Evolutionary conservation across 2,888 invertebrate genomes (phyloP).

Genomic region (Phymatocera aterrima): DNA sequence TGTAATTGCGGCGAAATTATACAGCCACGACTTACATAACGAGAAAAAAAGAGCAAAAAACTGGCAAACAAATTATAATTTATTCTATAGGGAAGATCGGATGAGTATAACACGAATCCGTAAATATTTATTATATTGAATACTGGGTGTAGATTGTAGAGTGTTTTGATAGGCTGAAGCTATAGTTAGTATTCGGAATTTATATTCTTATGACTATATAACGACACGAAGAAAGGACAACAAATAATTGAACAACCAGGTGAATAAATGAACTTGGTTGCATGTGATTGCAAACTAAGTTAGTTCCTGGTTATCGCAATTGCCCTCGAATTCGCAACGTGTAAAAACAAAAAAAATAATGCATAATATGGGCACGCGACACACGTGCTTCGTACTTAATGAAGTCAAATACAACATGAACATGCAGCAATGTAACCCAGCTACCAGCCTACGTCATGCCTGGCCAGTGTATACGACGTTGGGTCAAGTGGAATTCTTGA

Average conservation of each 20-base stretch:
- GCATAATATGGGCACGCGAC: not conserved
- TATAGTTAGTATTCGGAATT: no score
- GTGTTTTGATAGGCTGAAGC: no score
- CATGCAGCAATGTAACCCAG: not conserved
- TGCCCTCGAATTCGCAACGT: not conserved
- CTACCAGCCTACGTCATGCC: slow-evolving; percentile 21
- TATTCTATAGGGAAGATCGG: not conserved
- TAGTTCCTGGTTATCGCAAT: not conserved
- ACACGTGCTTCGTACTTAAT: slow-evolving; percentile 31
- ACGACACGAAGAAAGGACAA: no score
- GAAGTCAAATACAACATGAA: slow-evolving; percentile 15
- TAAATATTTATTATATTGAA: no score
- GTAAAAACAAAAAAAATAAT: no score
- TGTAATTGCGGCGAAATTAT: not conserved
- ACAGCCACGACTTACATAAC: not conserved
- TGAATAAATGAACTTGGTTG: not conserved
- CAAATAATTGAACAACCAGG: not conserved
- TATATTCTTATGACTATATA: no score
- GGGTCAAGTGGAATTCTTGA: not conserved
- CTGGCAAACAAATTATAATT: not conserved
- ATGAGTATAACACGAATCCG: not conserved
- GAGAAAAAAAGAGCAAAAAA: no score
- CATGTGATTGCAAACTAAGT: not conserved
- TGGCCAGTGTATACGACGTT: not conserved
- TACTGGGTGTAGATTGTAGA: no score